Evolutionary conservation across 2,113 vertebrate species (phyloP), one percentile per base, ranked within the genome.

Genomic region (Ranitomeya imitator): DNA sequence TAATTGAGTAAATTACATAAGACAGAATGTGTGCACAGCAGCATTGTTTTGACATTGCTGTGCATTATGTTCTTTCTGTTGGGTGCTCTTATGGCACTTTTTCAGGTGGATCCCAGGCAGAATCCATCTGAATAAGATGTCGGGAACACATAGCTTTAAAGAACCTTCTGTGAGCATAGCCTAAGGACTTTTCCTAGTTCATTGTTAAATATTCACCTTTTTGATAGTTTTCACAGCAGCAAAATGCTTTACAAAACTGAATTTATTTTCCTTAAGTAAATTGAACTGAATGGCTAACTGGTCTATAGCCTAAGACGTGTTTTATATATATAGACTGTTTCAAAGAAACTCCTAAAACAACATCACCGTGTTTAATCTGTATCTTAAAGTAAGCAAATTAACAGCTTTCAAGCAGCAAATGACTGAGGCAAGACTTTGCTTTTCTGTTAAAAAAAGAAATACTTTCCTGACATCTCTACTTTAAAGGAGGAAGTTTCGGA

Each of bases 401-500:
- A 67, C 87, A 78, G 80, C 57, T 88, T 83, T 88, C 71, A 65
- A 55, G 63, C 16, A 77, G 19, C 37, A 63, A 83, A 83, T 31
- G 55, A 83, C 76, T 77, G 26, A 67, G 71, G 71, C 59, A 13
- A 67, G 45, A 51, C 86, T 73, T 23, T 88, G 79, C 86, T 83
- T 74, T 81, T 76, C 23, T 65, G 67, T 77, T 21, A 45, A 83
- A 37, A 83, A 37, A 86, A n/a, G 55, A 88, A 83, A 83, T 26
- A 83, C 79, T 60, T 88, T 88, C 31, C 71, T 88, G 87, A 88
- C 87, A 83, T 88, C 80, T 52, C 71, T 88, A 76, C 31, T 88
- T 83, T 88, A 84, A 60, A 65, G 60, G 60, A 84, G 87, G 87
- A 88, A 78, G 87, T 88, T 84, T 88, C 87, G 18, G 71, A 84